Evolutionary conservation across 2,888 invertebrate species (phyloP), one percentile per base, ranked within the genome.

Genomic region (Busseola fusca): DNA sequence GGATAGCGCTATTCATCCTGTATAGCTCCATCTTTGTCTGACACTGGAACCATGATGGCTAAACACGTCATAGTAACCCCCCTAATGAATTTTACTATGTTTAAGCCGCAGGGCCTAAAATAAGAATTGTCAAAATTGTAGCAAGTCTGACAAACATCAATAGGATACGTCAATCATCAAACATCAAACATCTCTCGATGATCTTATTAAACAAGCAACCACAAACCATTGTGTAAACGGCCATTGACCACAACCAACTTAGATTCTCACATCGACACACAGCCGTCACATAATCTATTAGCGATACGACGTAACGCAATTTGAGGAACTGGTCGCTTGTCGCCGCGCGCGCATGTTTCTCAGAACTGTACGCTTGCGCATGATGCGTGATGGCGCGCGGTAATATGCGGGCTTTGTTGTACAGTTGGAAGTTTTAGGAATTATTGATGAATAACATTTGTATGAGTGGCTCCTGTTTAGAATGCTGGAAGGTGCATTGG

Each of bases 351-450:
- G 72, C 72, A 64, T 21, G 74, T 72, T 87, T 88, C 85, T 83
- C 80, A 65, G 85, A 87, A 87, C 45, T 64, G 64, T 71, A 73
- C 74, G 84, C 73, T 30, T 57, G 68, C 70, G 54, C 60, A 30
- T 30, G 69, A 69, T 69, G 71, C 86, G 81, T 87, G 86, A 84
- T 74, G 76, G 74, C 84, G 69, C 72, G 85, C 83, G 63, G 76
- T 66, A 60, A 80, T 79, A 68, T 74, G 67, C 59, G 58, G 30
- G 42, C 60, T 72, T 63, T 65, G 48, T 64, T 56, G 57, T 67
- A 83, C 73, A 58, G 73, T 73, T 79, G 57, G 25, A 21, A 42
- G 54, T 54, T 78, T 81, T 74, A 54, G 69, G 57, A 62, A 69
- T 69, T 45, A 78, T 69, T 73, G 69, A n/a, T 68, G 16, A 66